phyloP scores from a whole-genome alignment of 2,113 vertebrate genomes.

The Oxyruncus cristatus region DNA sequence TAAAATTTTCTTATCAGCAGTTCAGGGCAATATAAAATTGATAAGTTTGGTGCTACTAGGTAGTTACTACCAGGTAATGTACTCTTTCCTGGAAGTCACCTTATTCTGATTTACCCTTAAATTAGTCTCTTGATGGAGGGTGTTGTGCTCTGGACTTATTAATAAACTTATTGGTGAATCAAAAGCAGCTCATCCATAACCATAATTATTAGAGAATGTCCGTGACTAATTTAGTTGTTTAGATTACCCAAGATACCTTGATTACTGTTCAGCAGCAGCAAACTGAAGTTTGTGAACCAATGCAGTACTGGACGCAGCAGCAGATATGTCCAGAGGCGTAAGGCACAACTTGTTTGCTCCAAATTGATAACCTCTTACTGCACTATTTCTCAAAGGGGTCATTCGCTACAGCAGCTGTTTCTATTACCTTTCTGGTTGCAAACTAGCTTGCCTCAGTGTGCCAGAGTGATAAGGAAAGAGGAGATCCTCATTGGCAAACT shows the following conservation, averaged over 20 bases:
- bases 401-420: not conserved
- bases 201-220: not conserved
- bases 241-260: not conserved
- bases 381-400: slow-evolving; percentile 9
- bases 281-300: not conserved
- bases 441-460: not conserved
- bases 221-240: slow-evolving; percentile 11
- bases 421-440: not conserved
- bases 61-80: not conserved
- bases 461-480: not conserved
- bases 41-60: not conserved
- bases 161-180: not conserved
- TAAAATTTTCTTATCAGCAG: not conserved
- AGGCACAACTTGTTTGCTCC: not conserved
- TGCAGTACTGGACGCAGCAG: not conserved
- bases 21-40: not conserved
- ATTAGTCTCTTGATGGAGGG: not conserved
- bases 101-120: not conserved
- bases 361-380: slow-evolving; percentile 24
- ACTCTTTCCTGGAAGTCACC: not conserved
- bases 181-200: not conserved
- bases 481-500: not conserved
- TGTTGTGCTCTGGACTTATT: not conserved
- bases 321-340: not conserved
- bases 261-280: not conserved